Conservation (phyloP, 2,797 vertebrate genomes). For the Pangasius mekongensis region DNA sequence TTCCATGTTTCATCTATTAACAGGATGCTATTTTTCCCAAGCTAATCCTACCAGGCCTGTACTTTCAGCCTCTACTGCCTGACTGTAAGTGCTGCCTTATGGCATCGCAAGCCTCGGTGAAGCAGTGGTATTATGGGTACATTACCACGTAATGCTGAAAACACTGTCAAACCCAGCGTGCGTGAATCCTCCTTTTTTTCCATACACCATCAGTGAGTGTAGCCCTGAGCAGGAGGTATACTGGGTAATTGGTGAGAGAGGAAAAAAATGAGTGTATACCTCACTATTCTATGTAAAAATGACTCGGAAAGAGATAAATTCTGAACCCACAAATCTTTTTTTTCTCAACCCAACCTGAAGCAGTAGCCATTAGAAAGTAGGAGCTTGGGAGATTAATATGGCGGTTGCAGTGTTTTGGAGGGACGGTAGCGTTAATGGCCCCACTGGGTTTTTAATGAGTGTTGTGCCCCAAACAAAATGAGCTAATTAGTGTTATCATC, state of each 20-base stretch:
- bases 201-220: slow-evolving; percentile 55
- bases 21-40: slow-evolving; percentile 76
- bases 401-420: slow-evolving; percentile 78
- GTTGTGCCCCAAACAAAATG: slow-evolving; percentile 85
- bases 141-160: slow-evolving; percentile 74
- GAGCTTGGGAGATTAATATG: slow-evolving; percentile 76
- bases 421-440: slow-evolving; percentile 83
- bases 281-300: slow-evolving; percentile 29
- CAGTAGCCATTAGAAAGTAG: slow-evolving; percentile 76
- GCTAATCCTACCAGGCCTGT: slow-evolving; percentile 79
- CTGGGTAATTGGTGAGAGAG: slow-evolving; percentile 63
- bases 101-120: slow-evolving; percentile 70
- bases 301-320: slow-evolving; percentile 40
- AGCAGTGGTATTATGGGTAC: slow-evolving; percentile 75
- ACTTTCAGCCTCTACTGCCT: slow-evolving; percentile 71
- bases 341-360: slow-evolving; percentile 78
- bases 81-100: slow-evolving; percentile 74
- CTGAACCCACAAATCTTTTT: slow-evolving; percentile 73
- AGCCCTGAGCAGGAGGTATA: slow-evolving; percentile 64
- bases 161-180: slow-evolving; percentile 61
- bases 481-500: slow-evolving; percentile 87
- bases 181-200: slow-evolving; percentile 58
- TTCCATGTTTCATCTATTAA: slow-evolving; percentile 75
- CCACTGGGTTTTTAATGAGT: slow-evolving; percentile 86
- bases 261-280: slow-evolving; percentile 52